Base-by-base conservation (phyloP, 2,113 vertebrate species). In the Columbina picui region DNA sequence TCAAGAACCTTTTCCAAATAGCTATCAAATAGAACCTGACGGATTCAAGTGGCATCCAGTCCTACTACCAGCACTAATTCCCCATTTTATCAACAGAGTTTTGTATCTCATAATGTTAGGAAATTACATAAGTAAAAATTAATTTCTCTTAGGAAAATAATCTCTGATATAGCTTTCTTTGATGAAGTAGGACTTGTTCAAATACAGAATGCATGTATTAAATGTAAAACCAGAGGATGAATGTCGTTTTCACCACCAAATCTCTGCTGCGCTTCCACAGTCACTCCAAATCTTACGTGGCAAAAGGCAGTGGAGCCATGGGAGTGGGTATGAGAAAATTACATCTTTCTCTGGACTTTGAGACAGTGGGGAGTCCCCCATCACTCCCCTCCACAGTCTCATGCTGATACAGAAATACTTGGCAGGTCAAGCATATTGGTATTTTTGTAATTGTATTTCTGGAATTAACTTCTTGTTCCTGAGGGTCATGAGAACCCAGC, bases 401-500 rank as follows among this genome's bases (percentile, higher is more conserved):
- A 69, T 50, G 78, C 93, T 90, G 89, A 79, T 65, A 85, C 70
- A 96, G 93, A 97, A 94, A 95, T 89, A 95, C 82, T 96, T 95
- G 84, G 89, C 83, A 89, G 87, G 95, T 92, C 87, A 90, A 94
- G 75, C 84, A 91, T 87, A 96, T 93, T 95, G 93, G 94, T 94
- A 95, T 93, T 95, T 97, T 95, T 90, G 47, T 93, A 91, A 96
- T 91, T 91, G 90, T 95, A 94, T 91, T 97, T 96, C 91, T 96
- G 94, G 89, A 91, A 95, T 91, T 93, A 86, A 90, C 93, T 96
- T 94, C 85, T 94, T 85, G 82, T 77, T 90, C 41, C 71, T 82
- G 75, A 59, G 84, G 95, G 95, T 94, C 96, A 95, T 96, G 96
- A 96, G 94, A 96, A 92, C 50, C 32, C 63, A 3, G 82, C 78